Base-by-base conservation (phyloP, 2,888 invertebrate genomes). In the Dynastes hyllus region DNA sequence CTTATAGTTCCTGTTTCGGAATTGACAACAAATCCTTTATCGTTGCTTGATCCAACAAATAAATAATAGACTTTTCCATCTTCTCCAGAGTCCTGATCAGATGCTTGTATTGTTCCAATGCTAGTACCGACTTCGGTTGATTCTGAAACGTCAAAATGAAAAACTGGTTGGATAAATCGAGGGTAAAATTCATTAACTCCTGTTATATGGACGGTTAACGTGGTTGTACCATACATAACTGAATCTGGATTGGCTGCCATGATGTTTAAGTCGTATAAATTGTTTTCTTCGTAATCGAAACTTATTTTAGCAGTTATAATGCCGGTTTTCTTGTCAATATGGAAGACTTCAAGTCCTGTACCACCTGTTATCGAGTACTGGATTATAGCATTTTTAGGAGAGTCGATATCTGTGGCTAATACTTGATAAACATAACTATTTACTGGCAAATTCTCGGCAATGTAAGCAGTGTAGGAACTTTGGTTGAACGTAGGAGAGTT, bases 41-140 rank as follows among this genome's bases (percentile, higher is more conserved):
- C 96, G 86, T 97, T 97, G 86, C 97, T 97, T 0, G 96, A 95
- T 2, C 97, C 97, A 1, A 98, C 96, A 83, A 98, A 93, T n/a
- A 97, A 91, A 86, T 97, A 98, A 86, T 95, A 97, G 8, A 98
- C 95, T 84, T 93, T 93, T 0, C 97, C 97, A 87, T 97, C 97
- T 67, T 94, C 94, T 3, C 97, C 97, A 9, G 93, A 93, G 87
- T 97, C 97, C 89, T 96, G 95, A 88, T 97, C 97, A 0, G 95
- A 95, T 0, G 97, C 97, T 89, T 95, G 95, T 80, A 97, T 94
- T 6, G 93, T 92, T 2, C 98, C 98, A 51, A 98, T 95, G 77
- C 93, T 93, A 0, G 95, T 95, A 45, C 96, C 96, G 66, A 96
- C 93, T 83, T 94, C 94, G 0, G 97, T 96, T 40, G 97, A 96